phyloP scores from a whole-genome alignment of 2,797 vertebrate species.

The Morus bassanus region DNA sequence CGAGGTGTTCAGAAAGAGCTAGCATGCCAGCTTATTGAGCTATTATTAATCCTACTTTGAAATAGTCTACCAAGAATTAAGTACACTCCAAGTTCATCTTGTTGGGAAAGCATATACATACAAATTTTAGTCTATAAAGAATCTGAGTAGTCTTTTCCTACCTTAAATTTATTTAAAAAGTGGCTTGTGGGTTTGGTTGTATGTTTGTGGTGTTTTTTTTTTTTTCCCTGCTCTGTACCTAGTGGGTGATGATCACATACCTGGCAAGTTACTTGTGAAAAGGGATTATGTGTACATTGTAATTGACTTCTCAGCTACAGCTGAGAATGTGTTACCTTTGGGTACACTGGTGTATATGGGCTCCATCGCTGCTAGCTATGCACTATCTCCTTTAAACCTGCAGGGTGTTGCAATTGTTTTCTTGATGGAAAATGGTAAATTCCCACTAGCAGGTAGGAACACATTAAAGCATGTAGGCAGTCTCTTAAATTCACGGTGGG shows the following conservation, averaged over 20 bases:
- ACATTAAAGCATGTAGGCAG: not conserved
- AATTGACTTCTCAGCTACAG: not conserved
- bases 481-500: not conserved
- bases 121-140: not conserved
- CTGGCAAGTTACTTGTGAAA: not conserved
- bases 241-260: too few relatives aligned
- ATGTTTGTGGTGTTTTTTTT: too few relatives aligned
- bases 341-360: not conserved
- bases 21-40: not conserved
- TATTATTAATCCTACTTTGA: not conserved
- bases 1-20: not conserved
- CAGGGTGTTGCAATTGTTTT: not conserved
- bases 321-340: not conserved
- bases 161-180: not conserved
- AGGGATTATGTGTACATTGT: not conserved
- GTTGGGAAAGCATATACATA: not conserved
- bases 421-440: not conserved
- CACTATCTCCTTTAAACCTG: not conserved
- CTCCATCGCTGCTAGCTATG: not conserved
- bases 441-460: not conserved
- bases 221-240: not conserved
- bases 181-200: not conserved
- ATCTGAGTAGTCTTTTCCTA: not conserved
- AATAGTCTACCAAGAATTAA: not conserved
- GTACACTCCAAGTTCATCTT: not conserved